A percentile compares a stretch with the other conserved stretches of the same genome.
phyloP scores from a whole-genome alignment of 1,140 invertebrate species.

The Drosophila quadrilineata region DNA sequence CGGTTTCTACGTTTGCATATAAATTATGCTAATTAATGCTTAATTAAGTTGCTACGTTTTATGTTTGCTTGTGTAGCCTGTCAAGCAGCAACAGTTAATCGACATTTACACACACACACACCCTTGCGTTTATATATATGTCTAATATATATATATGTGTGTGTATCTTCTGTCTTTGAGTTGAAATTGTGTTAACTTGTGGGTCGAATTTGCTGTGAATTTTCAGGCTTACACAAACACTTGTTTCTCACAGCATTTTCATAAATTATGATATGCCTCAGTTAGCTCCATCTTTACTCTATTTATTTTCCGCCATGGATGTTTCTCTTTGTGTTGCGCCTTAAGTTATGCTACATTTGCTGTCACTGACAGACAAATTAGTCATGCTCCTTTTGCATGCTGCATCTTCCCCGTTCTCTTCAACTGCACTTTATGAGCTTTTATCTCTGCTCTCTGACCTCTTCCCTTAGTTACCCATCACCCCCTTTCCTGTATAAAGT shows the following conservation, averaged over 20 bases:
- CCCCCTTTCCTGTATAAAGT: neutral
- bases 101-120: constrained; percentile 26
- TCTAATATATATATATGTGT: neutral
- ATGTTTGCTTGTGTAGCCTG: too few relatives aligned
- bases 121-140: neutral
- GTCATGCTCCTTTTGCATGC: neutral
- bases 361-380: constrained; percentile 28
- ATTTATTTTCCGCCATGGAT: neutral
- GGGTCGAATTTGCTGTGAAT: constrained; percentile 20
- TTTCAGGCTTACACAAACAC: constrained; percentile 35
- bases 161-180: constrained; percentile 21
- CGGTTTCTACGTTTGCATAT: constrained; percentile 66
- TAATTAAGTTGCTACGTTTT: constrained; percentile 67
- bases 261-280: constrained; percentile 46
- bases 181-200: constrained; percentile 10
- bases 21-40: constrained; percentile 72
- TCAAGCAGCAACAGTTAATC: constrained; percentile 19
- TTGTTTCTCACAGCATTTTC: constrained; percentile 58
- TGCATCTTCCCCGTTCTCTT: neutral
- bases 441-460: neutral
- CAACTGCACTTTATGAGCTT: constrained; percentile 41
- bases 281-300: neutral
- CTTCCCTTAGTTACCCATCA: neutral
- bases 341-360: constrained; percentile 9
- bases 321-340: neutral